phyloP scores from a whole-genome alignment of 2,888 invertebrate species.

The Eupithecia inturbata region DNA sequence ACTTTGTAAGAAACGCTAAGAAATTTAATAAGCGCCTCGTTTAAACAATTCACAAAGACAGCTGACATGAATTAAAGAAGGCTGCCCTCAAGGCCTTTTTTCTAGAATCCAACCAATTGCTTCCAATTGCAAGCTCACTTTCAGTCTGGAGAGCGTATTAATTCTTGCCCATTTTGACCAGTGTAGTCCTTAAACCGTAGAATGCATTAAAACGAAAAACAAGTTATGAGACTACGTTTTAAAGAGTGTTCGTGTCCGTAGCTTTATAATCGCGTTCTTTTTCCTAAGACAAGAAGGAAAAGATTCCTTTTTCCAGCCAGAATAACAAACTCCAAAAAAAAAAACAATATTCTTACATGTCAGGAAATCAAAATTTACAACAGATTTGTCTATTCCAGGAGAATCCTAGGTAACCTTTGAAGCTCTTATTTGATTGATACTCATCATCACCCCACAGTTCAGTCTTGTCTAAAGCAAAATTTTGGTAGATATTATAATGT shows the following conservation, averaged over 20 bases:
- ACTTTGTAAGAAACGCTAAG: not conserved
- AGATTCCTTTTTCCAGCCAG: not conserved
- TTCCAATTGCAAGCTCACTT: constrained; percentile 19
- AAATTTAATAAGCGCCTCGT: not conserved
- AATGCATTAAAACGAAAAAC: not conserved
- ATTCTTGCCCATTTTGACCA: not conserved
- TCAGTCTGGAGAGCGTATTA: constrained; percentile 10
- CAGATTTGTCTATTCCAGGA: not conserved
- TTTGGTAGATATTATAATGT: not conserved
- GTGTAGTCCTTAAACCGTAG: not conserved
- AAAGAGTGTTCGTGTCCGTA: not conserved
- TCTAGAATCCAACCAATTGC: constrained; percentile 22
- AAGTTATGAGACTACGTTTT: not conserved
- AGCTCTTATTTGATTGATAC: not conserved
- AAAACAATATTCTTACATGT: not conserved
- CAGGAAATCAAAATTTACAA: not conserved
- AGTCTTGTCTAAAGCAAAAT: not conserved
- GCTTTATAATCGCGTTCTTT: not conserved
- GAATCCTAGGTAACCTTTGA: not conserved
- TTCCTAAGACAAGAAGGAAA: not conserved
- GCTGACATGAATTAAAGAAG: not conserved
- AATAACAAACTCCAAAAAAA: not conserved
- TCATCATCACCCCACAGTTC: not conserved
- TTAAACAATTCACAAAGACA: not conserved
- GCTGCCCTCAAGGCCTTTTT: constrained; percentile 20